Conservation (phyloP, 2,797 vertebrate species). For the Xyrichtys novacula region DNA sequence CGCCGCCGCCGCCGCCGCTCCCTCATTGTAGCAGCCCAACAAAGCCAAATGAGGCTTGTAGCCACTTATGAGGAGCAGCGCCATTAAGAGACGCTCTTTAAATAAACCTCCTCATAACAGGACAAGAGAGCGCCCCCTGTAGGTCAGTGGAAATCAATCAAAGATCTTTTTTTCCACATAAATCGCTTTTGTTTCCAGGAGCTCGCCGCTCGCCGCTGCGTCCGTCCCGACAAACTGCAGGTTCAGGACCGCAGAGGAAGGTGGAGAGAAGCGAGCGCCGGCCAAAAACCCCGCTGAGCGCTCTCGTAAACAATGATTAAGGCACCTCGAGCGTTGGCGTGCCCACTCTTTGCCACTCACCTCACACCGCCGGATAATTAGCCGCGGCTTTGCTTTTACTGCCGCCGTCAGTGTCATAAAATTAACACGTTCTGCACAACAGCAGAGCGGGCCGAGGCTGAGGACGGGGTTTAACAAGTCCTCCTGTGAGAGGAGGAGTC, state of each 20-base stretch:
- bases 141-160: constrained; percentile 57
- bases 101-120: constrained; percentile 72
- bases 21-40: constrained; percentile 76
- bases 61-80: constrained; percentile 78
- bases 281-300: constrained; percentile 74
- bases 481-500: constrained; percentile 75
- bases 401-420: constrained; percentile 79
- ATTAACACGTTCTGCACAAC: constrained; percentile 83
- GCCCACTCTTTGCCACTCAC: constrained; percentile 79
- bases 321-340: constrained; percentile 71
- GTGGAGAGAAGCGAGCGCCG: constrained; percentile 55
- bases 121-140: constrained; percentile 42
- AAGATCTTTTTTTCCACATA: too few relatives aligned
- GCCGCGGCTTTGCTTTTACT: constrained; percentile 80
- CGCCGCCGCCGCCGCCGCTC: too few relatives aligned
- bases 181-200: too few relatives aligned
- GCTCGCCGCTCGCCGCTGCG: constrained; percentile 13
- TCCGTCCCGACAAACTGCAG: constrained; percentile 32
- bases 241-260: constrained; percentile 51
- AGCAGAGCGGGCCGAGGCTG: constrained; percentile 68
- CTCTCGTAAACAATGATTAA: constrained; percentile 82
- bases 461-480: constrained; percentile 77
- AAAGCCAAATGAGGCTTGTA: constrained; percentile 85
- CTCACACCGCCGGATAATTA: constrained; percentile 80
- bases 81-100: constrained; percentile 80